phyloP scores from a whole-genome alignment of 2,888 invertebrate genomes.

The Phalera bucephala region DNA sequence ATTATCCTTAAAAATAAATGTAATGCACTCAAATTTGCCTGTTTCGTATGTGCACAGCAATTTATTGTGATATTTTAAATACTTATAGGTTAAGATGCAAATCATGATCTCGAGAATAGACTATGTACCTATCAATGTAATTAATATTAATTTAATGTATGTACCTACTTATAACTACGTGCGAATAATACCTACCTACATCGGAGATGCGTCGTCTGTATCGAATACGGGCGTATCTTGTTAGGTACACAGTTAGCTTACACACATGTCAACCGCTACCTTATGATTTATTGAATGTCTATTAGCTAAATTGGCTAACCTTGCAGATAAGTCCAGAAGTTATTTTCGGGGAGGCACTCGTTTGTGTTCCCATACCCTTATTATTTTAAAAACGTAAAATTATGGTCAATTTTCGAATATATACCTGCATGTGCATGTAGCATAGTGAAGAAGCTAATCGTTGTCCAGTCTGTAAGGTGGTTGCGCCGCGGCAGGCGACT shows the following conservation, averaged over 20 bases:
- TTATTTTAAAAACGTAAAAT: slow-evolving; percentile 59
- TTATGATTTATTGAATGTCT: slow-evolving; percentile 30
- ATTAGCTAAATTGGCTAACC: slow-evolving; percentile 21
- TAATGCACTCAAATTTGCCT: slow-evolving; percentile 83
- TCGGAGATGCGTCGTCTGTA: slow-evolving; percentile 54
- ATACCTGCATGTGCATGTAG: slow-evolving; percentile 60
- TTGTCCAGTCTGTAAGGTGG: slow-evolving; percentile 53
- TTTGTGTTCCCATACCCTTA: slow-evolving; percentile 26
- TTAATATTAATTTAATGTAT: slow-evolving; percentile 63
- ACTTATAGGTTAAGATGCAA: slow-evolving; percentile 77
- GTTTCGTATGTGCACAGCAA: slow-evolving; percentile 83
- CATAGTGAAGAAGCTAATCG: slow-evolving; percentile 57
- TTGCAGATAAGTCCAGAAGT: slow-evolving; percentile 31
- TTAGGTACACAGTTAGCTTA: not conserved
- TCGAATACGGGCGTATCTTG: slow-evolving; percentile 48
- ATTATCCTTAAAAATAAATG: slow-evolving; percentile 68
- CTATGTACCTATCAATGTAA: slow-evolving; percentile 69
- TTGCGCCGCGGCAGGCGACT: slow-evolving; percentile 3
- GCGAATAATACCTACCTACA: slow-evolving; percentile 36
- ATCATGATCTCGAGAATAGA: slow-evolving; percentile 72
- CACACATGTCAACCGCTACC: slow-evolving; percentile 20
- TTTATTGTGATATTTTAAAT: slow-evolving; percentile 84
- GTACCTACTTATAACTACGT: slow-evolving; percentile 42
- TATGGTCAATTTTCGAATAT: slow-evolving; percentile 70
- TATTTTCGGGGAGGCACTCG: slow-evolving; percentile 23